phyloP scores from a whole-genome alignment of 2,888 invertebrate species.

The Lypha dubia region DNA sequence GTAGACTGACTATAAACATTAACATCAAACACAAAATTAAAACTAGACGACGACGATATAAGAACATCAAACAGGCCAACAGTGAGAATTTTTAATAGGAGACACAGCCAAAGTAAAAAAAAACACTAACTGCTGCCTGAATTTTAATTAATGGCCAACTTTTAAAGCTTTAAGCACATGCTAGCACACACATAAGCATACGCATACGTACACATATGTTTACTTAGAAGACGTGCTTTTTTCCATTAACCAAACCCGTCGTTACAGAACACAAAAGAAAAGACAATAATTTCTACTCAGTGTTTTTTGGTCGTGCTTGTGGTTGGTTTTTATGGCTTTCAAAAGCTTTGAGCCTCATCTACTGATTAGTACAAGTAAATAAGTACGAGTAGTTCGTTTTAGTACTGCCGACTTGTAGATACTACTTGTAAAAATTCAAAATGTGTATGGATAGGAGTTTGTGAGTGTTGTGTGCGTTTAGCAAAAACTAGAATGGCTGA shows the following conservation, averaged over 20 bases:
- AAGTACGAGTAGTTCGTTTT: slow-evolving; percentile 12
- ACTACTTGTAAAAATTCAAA: slow-evolving; percentile 15
- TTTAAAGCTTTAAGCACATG: slow-evolving; percentile 14
- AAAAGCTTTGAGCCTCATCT: slow-evolving; percentile 46
- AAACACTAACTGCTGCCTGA: slow-evolving; percentile 79
- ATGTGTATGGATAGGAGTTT: background rate
- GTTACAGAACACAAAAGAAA: background rate
- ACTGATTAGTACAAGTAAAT: slow-evolving; percentile 45
- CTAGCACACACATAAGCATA: background rate
- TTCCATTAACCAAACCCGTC: slow-evolving; percentile 51
- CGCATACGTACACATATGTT: slow-evolving; percentile 8
- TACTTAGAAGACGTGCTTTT: slow-evolving; percentile 35
- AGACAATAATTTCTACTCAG: slow-evolving; percentile 16
- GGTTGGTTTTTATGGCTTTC: slow-evolving; percentile 33
- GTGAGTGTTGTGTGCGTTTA: background rate
- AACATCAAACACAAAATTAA: slow-evolving; percentile 14
- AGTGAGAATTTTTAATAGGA: slow-evolving; percentile 28
- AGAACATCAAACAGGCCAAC: slow-evolving; percentile 26
- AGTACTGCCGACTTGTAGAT: slow-evolving; percentile 33
- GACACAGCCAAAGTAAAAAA: slow-evolving; percentile 75
- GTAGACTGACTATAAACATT: slow-evolving; percentile 33
- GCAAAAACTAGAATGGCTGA: slow-evolving; percentile 4
- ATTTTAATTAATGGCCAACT: slow-evolving; percentile 80
- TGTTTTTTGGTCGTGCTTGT: slow-evolving; percentile 47
- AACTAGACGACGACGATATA: slow-evolving; percentile 41